A percentile compares a stretch with the other conserved stretches of the same genome.
Evolutionary conservation across 2,888 invertebrate species (phyloP).

Genomic region (Antheraea yamamai): DNA sequence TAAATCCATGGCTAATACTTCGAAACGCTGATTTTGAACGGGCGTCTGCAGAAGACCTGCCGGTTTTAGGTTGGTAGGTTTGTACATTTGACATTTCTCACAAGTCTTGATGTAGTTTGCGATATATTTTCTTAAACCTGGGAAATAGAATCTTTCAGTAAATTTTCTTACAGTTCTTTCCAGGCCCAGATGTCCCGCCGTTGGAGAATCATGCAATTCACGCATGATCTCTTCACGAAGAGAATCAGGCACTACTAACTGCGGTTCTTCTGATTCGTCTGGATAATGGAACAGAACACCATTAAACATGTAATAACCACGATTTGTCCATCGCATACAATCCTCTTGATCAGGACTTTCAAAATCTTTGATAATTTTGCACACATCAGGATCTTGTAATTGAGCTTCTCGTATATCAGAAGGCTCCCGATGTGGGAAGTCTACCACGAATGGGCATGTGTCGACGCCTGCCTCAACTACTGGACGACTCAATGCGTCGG

Average conservation of each 20-base stretch:
- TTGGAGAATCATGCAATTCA: slow-evolving; percentile 17
- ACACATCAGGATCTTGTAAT: slow-evolving; percentile 29
- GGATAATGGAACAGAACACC: slow-evolving; percentile 30
- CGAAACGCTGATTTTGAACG: slow-evolving; percentile 12
- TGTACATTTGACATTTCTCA: slow-evolving; percentile 20
- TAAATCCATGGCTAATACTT: slow-evolving; percentile 33
- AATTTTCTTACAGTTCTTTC: slow-evolving; percentile 15
- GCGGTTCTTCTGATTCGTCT: slow-evolving; percentile 13
- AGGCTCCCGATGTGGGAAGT: slow-evolving; percentile 21
- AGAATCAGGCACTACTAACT: slow-evolving; percentile 15
- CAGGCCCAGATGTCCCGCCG: slow-evolving; percentile 19
- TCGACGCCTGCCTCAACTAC: not conserved
- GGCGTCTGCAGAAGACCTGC: slow-evolving; percentile 24
- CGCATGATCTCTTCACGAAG: not conserved
- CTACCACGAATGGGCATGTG: slow-evolving; percentile 17
- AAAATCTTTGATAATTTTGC: slow-evolving; percentile 32
- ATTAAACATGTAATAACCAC: slow-evolving; percentile 31
- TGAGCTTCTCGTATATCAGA: slow-evolving; percentile 28
- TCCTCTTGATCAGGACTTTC: slow-evolving; percentile 23
- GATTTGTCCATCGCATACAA: slow-evolving; percentile 26
- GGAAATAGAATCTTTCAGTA: slow-evolving; percentile 15
- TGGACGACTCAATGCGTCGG: slow-evolving; percentile 12
- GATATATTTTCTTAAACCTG: slow-evolving; percentile 17
- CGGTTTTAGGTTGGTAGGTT: slow-evolving; percentile 24
- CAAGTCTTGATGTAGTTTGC: slow-evolving; percentile 18